A percentile compares a stretch with the other conserved stretches of the same genome.
Evolutionary conservation across 2,888 invertebrate genomes (phyloP).

Genomic region (Troglohyphantes excavatus): DNA sequence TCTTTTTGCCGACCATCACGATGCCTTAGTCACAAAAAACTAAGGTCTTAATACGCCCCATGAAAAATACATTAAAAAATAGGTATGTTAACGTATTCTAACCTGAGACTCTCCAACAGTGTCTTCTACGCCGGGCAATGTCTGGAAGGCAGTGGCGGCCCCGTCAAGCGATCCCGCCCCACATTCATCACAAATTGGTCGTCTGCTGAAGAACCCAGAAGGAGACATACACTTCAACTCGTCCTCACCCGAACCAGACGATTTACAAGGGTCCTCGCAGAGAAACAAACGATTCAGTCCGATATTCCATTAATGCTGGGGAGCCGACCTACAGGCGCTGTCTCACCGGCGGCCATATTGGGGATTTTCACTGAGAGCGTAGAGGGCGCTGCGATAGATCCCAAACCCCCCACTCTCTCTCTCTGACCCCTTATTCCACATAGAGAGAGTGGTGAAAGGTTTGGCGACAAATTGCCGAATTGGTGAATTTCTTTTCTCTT

Average conservation of each 20-base stretch:
- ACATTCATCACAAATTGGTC: constrained; percentile 33
- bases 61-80: no score
- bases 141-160: constrained; percentile 42
- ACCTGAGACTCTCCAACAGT: constrained; percentile 56
- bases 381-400: constrained; percentile 45
- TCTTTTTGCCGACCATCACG: no score
- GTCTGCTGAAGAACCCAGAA: constrained; percentile 31
- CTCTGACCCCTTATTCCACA: no score
- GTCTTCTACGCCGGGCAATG: constrained; percentile 56
- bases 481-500: no score
- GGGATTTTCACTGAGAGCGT: constrained; percentile 43
- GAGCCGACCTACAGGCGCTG: constrained; percentile 65
- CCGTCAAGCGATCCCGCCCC: constrained; percentile 36
- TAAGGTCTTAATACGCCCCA: no score
- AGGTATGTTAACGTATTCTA: no score
- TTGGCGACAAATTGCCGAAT: no score
- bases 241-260: neutral
- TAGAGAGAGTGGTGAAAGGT: no score
- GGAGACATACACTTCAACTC: constrained; percentile 66
- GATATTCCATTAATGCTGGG: constrained; percentile 60
- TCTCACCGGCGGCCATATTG: constrained; percentile 66
- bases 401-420: no score
- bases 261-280: neutral
- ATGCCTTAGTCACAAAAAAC: no score
- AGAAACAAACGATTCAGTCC: constrained; percentile 12